A percentile compares a stretch with the other conserved stretches of the same genome.
phyloP scores from a whole-genome alignment of 1,140 invertebrate genomes.

The Cherax quadricarinatus region DNA sequence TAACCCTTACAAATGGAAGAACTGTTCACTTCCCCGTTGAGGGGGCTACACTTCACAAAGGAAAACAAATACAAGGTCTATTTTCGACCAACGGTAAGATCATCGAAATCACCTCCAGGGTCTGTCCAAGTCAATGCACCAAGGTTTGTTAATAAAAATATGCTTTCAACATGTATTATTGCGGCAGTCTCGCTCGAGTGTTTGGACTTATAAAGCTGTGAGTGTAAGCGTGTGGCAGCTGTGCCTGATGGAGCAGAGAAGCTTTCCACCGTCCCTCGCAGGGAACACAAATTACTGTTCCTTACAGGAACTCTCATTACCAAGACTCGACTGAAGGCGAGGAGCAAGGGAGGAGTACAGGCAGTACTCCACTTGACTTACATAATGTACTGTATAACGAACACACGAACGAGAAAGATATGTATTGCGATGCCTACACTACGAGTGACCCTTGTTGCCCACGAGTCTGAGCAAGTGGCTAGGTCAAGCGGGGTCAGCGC shows the following conservation, averaged over 20 bases:
- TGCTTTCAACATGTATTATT: neutral
- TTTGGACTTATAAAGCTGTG: neutral
- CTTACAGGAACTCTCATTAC: neutral
- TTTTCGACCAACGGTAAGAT: neutral
- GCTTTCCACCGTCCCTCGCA: neutral
- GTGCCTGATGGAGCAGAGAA: neutral
- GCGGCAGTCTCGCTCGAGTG: neutral
- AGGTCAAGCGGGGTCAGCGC: neutral
- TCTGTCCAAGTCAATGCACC: neutral
- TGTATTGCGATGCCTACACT: constrained; percentile 7
- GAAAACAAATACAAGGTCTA: too few species aligned
- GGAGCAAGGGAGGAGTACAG: neutral
- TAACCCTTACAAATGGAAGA: neutral
- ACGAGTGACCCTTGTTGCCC: neutral
- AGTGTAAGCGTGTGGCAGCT: neutral
- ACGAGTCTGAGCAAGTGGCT: neutral
- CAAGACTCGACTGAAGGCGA: too few species aligned
- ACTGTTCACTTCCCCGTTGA: neutral
- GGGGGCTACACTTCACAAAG: too few species aligned
- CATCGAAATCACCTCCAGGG: neutral
- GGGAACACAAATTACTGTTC: neutral
- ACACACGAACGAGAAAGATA: constrained; percentile 9
- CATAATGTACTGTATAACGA: neutral
- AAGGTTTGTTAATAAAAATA: neutral
- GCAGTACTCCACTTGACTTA: neutral